Base-by-base conservation (phyloP, 2,113 vertebrate species). In the Austrofundulus limnaeus region DNA sequence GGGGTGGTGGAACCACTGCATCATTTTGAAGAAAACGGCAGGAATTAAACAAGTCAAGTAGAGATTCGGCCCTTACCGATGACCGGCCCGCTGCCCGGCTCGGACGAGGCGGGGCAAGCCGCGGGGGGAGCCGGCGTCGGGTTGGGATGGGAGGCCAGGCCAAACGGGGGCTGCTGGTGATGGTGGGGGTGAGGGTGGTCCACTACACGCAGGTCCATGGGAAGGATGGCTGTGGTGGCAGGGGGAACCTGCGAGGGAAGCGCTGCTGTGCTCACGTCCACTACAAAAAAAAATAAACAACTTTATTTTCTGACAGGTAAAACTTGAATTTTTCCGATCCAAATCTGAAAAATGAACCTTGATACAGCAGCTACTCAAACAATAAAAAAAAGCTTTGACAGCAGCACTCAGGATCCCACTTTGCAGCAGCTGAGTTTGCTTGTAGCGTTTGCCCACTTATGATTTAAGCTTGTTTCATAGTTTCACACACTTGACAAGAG, bases 151-250 rank as follows among this genome's bases (percentile, higher is more conserved):
- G 93, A 91, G 0, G 93, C 91, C 91, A 95, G 90, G 34, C 93
- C 77, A 50, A 97, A 95, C 12, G 78, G 15, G 23, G 77, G 66
- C 80, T 86, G 85, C 86, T 93, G 87, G 50, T 80, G 86, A 70
- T 82, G 87, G 68, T 85, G 86, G 72, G 77, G 78, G 66, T 63
- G 79, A 45, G 21, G 31, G 65, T 86, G 96, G 82, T 99, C 97
- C 83, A 99, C 90, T 79, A 98, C 81, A 17, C 95, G 94, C 71
- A 98, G 94, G 79, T 98, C 96, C 97, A 98, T 98, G 37, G 96
- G 95, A 78, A 96, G 94, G 42, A 94, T 93, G 23, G 93, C 75
- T 0, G 96, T 93, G 43, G 94, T 85, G 37, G 92, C 63, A 0
- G 95, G 92, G 3, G 95, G 93, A 72, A 95, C 95, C 87, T 94